These are phyloP conservation scores for Pipistrellus pipistrellus DNA, from an alignment of 2,797 vertebrate species.

Conservation along the genomic window DNA sequence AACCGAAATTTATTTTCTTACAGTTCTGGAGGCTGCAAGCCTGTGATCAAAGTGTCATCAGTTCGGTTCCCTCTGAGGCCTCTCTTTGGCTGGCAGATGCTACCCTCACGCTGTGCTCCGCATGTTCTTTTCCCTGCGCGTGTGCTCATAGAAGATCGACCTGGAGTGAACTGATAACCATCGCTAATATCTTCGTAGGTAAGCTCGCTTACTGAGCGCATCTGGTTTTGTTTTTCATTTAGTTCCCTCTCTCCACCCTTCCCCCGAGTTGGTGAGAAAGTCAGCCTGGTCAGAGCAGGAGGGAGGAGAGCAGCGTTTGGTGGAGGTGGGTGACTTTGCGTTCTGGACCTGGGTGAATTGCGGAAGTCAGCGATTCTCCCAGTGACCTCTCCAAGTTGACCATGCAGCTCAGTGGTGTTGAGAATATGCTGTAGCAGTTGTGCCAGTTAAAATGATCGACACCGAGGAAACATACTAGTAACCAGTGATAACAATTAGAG, in stretches of 20 bases:
- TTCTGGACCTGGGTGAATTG: constrained; percentile 65
- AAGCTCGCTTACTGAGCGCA: constrained; percentile 34
- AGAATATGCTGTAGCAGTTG: neutral
- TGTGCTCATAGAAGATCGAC: neutral
- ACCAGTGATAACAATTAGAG: neutral
- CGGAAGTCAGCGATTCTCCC: constrained; percentile 80
- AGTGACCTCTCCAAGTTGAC: constrained; percentile 74
- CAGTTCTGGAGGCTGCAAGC: no score
- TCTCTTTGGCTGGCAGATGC: no score
- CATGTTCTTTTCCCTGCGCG: no score
- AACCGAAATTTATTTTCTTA: no score
- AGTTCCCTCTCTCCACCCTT: neutral
- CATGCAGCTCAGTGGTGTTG: constrained; percentile 58
- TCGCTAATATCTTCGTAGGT: constrained; percentile 36
- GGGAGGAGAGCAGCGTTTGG: constrained; percentile 72
- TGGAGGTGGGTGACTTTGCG: constrained; percentile 73
- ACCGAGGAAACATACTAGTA: constrained; percentile 52
- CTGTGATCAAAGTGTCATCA: no score
- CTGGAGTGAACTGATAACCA: neutral
- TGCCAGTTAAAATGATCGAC: constrained; percentile 63
- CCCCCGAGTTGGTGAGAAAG: constrained; percentile 67
- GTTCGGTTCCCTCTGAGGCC: no score
- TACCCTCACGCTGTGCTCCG: no score
- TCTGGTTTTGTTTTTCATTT: constrained; percentile 75
- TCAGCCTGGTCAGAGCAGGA: neutral